phyloP scores from a whole-genome alignment of 2,888 invertebrate species.

The Chrysotoxum bicinctum region DNA sequence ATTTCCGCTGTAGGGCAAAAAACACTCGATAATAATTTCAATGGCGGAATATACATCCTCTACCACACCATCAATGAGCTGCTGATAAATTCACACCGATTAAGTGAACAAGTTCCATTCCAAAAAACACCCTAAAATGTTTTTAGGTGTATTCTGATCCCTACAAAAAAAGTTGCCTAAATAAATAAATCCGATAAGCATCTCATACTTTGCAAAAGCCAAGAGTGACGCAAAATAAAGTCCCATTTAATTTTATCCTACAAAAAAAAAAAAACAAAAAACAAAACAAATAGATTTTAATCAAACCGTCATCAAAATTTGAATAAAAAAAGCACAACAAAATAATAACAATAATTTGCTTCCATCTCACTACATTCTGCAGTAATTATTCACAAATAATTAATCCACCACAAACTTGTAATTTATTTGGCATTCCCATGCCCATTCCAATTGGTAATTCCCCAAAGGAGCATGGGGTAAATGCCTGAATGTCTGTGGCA shows the following conservation, averaged over 20 bases:
- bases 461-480: conserved; percentile 48
- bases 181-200: conserved; percentile 12
- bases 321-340: conserved; percentile 31
- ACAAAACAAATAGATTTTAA: not conserved
- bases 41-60: not conserved
- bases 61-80: no score
- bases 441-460: conserved; percentile 8
- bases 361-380: conserved; percentile 52
- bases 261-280: not conserved
- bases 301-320: conserved; percentile 33
- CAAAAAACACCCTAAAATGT: not conserved
- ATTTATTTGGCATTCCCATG: conserved; percentile 30
- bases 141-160: not conserved
- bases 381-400: conserved; percentile 72
- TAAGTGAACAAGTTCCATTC: not conserved
- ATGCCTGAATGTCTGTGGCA: conserved; percentile 55
- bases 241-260: not conserved
- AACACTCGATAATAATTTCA: not conserved
- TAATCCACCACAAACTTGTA: conserved; percentile 47
- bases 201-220: not conserved
- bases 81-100: not conserved
- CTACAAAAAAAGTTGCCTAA: not conserved
- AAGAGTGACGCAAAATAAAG: not conserved
- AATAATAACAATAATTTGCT: conserved; percentile 37
- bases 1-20: not conserved